Percentiles rank a stretch among this genome's conserved stretches.
These are phyloP conservation scores for Microcebus griseorufus DNA, from an alignment of 2,113 vertebrate genomes.

Conservation along the genomic window DNA sequence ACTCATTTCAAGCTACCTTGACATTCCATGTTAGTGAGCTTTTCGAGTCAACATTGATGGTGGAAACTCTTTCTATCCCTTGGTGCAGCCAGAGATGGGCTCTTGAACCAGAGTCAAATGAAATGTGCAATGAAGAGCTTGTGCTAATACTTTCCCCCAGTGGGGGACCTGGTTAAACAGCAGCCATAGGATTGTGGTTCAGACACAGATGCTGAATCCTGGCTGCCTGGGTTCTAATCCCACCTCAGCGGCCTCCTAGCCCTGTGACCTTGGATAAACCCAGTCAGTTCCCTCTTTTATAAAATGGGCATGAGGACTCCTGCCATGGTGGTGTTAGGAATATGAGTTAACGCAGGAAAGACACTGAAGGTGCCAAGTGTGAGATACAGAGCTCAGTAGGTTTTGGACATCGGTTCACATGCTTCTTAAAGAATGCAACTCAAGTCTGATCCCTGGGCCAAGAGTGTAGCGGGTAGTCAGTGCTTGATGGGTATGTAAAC, in stretches of 20 bases:
- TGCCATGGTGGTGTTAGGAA: not conserved
- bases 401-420: not conserved
- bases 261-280: not conserved
- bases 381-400: not conserved
- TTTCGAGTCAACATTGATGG: not conserved
- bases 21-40: not conserved
- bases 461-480: not conserved
- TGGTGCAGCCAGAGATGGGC: not conserved
- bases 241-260: not conserved
- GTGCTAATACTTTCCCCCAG: not conserved
- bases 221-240: not conserved
- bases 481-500: not conserved
- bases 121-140: not conserved
- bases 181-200: not conserved
- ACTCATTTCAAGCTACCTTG: slow-evolving; percentile 1
- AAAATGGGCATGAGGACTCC: not conserved
- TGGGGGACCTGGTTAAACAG: not conserved
- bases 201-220: not conserved
- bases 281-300: not conserved
- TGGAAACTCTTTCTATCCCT: not conserved
- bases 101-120: not conserved
- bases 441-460: not conserved
- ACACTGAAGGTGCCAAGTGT: not conserved
- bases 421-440: not conserved
- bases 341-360: not conserved